phyloP scores from a whole-genome alignment of 2,113 vertebrate species.

The Oxygymnocypris stewartii region DNA sequence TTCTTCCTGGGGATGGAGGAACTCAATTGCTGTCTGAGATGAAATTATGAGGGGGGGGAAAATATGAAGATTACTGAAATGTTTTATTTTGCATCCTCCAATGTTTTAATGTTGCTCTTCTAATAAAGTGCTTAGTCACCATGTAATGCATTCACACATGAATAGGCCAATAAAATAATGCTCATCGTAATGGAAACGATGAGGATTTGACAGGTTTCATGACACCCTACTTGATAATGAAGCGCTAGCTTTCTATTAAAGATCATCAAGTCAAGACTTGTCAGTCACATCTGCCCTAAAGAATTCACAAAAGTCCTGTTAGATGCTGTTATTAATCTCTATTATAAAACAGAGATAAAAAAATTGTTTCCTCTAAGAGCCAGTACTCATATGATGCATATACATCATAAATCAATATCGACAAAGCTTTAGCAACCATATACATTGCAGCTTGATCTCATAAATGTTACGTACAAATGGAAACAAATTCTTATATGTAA shows the following conservation, averaged over 20 bases:
- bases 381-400: neutral
- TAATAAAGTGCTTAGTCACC: conserved; percentile 28
- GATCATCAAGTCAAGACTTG: conserved; percentile 46
- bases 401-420: neutral
- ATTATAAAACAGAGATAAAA: neutral
- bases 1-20: conserved; percentile 27
- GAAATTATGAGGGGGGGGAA: conserved; percentile 8
- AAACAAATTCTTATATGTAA: neutral
- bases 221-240: conserved; percentile 48
- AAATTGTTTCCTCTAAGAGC: neutral
- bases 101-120: conserved; percentile 4
- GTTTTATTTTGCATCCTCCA: neutral
- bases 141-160: conserved; percentile 36
- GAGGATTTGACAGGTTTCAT: conserved; percentile 41
- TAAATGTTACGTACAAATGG: too few relatives aligned
- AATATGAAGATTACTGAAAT: conserved; percentile 17
- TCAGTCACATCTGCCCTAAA: neutral
- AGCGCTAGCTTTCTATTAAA: conserved; percentile 40
- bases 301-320: neutral
- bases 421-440: too few relatives aligned
- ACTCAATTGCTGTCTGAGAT: conserved; percentile 40
- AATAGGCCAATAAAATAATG: conserved; percentile 25
- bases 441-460: too few relatives aligned
- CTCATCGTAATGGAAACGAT: conserved; percentile 28
- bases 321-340: neutral